Evolutionary conservation across 2,888 invertebrate genomes (phyloP).

Genomic region (Alitta virens): DNA sequence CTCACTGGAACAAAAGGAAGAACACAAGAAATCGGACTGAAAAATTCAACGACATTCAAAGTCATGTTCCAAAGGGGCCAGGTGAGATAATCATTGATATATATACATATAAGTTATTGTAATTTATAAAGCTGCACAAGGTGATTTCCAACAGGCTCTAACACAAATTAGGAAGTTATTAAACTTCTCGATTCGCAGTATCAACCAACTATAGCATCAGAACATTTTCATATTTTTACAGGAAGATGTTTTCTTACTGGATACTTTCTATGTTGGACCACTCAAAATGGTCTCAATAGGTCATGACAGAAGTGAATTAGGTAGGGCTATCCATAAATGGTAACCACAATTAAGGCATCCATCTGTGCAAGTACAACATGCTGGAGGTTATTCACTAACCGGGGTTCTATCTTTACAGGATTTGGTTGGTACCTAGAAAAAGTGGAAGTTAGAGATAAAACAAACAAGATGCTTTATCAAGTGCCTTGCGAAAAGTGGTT

Average conservation of each 20-base stretch:
- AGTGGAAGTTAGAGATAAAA: conserved; percentile 46
- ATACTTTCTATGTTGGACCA: conserved; percentile 46
- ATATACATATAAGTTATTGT: too few species aligned
- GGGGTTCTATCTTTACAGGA: conserved; percentile 31
- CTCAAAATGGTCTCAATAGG: conserved; percentile 50
- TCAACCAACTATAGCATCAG: too few species aligned
- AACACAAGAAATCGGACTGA: conserved; percentile 42
- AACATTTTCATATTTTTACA: conserved; percentile 21
- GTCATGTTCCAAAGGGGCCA: conserved; percentile 52
- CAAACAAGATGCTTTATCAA: conserved; percentile 40
- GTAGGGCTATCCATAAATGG: conserved; percentile 42
- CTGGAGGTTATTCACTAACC: too few species aligned
- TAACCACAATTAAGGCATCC: too few species aligned
- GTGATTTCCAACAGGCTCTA: too few species aligned
- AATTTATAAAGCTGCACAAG: too few species aligned
- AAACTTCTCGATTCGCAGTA: too few species aligned
- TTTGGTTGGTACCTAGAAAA: conserved; percentile 51
- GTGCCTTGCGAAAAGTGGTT: conserved; percentile 50
- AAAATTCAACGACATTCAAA: conserved; percentile 45
- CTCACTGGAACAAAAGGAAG: conserved; percentile 52
- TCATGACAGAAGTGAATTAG: conserved; percentile 48
- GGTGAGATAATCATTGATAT: conserved; percentile 30
- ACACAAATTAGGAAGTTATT: too few species aligned
- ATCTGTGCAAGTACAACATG: too few species aligned
- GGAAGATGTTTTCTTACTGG: conserved; percentile 49